Evolutionary conservation across 2,113 vertebrate species (phyloP).

Genomic region (Ahaetulla prasina): DNA sequence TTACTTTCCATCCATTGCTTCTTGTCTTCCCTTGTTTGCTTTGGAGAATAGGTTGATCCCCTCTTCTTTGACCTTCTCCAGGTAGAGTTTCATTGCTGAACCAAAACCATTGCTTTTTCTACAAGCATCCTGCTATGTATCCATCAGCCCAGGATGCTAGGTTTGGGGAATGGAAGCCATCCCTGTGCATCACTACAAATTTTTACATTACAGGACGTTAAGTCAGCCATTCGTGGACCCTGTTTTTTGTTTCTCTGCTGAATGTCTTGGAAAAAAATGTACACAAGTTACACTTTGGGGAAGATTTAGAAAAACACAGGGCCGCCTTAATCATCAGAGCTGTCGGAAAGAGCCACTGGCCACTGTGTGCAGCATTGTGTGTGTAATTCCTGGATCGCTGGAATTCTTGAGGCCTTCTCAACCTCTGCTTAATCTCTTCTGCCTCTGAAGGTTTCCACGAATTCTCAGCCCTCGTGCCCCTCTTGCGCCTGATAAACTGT

Average conservation of each 20-base stretch:
- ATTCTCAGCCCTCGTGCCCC: constrained; percentile 63
- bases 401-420: constrained; percentile 58
- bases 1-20: background rate
- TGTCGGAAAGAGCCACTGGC: constrained; percentile 25
- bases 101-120: background rate
- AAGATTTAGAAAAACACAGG: background rate
- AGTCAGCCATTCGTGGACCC: background rate
- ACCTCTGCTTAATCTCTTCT: constrained; percentile 62
- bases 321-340: background rate
- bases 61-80: background rate
- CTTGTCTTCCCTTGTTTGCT: background rate
- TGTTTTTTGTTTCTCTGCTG: background rate
- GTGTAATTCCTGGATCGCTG: constrained; percentile 53
- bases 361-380: background rate
- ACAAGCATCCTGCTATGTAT: background rate
- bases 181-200: background rate
- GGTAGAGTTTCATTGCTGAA: background rate
- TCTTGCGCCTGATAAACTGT: constrained; percentile 60
- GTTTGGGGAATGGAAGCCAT: background rate
- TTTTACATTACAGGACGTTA: constrained; percentile 17
- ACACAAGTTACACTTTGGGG: background rate
- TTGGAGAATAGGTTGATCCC: background rate
- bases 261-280: background rate
- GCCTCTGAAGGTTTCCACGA: constrained; percentile 59
- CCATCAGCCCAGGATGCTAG: background rate